Percentiles rank a stretch among this genome's conserved stretches.
Conservation (phyloP, 2,797 vertebrate species). For the Phyllotis vaccarum region DNA sequence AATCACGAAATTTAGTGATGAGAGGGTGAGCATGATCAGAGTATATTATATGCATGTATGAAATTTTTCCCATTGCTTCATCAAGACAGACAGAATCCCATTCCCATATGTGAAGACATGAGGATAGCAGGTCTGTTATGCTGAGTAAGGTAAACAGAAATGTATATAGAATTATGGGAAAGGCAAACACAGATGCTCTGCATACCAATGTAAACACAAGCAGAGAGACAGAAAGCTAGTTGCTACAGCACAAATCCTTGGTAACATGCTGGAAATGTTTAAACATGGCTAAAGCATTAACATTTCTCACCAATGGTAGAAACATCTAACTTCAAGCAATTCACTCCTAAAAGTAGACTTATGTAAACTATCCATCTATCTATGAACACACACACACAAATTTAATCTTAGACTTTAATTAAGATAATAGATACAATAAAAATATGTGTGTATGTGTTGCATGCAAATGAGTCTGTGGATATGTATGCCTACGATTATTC, state of each 20-base stretch:
- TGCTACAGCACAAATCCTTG: not conserved
- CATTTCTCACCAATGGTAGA: not conserved
- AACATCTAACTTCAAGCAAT: not conserved
- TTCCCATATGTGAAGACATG: not conserved
- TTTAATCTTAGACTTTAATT: not conserved
- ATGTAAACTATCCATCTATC: no score
- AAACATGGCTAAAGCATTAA: not conserved
- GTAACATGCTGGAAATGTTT: not conserved
- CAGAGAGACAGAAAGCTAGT: not conserved
- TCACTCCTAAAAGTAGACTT: not conserved
- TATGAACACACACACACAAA: not conserved
- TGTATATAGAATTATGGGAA: not conserved
- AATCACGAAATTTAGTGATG: not conserved
- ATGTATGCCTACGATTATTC: not conserved
- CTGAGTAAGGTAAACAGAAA: not conserved
- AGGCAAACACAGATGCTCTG: not conserved
- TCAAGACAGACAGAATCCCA: not conserved
- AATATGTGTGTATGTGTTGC: not conserved
- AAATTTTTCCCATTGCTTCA: not conserved
- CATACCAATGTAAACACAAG: not conserved
- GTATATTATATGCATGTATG: not conserved
- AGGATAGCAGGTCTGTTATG: not conserved
- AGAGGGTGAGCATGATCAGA: not conserved
- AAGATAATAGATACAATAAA: not conserved
- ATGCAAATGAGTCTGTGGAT: not conserved